Evolutionary conservation across 2,113 vertebrate genomes (phyloP), one percentile per base, ranked within the genome.

Genomic region (Balaenoptera acutorostrata): DNA sequence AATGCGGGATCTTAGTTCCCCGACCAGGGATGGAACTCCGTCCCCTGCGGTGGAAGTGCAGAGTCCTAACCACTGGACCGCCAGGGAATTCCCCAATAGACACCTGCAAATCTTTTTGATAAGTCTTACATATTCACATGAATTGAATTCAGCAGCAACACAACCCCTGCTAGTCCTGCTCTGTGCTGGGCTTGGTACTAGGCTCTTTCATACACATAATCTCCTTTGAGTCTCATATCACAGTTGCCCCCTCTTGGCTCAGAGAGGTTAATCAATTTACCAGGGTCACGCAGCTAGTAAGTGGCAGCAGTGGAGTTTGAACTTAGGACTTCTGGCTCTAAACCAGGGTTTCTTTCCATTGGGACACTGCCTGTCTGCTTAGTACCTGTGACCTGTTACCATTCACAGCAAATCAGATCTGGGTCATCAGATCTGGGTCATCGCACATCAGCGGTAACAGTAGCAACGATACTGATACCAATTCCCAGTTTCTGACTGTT

Each of bases 381-480:
- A 6, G 3, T 31, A 8, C 83, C 71, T 23, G 27, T 33, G 57
- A n/a, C 29, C 77, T 20, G n/a, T 84, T 77, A 2, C 15, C 36
- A 64, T n/a, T 12, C 83, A 77, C 71, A 23, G 92, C 61, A 20
- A 46, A 21, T 64, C 61, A 31, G 9, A 41, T 86, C 10, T 15
- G 21, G 39, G 44, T 17, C 69, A 31, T 63, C 59, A 41, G 8
- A 39, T 86, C 9, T 18, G 23, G 39, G 44, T 14, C 69, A 23
- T 49, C 68, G 13, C 18, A 57, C 4, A 4, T 23, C 8, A 0
- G 64, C 6, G 1, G 5, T 72, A 29, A 78, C 36, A 44, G 23
- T 2, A 55, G 69, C 29, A 25, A 18, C 29, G 5, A 13, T 29
- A 10, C 21, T 0, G 1, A 33, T n/a, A 31, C 3, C 39, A 41